Evolutionary conservation across 2,797 vertebrate species (phyloP).

Genomic region (Antrozous pallidus): DNA sequence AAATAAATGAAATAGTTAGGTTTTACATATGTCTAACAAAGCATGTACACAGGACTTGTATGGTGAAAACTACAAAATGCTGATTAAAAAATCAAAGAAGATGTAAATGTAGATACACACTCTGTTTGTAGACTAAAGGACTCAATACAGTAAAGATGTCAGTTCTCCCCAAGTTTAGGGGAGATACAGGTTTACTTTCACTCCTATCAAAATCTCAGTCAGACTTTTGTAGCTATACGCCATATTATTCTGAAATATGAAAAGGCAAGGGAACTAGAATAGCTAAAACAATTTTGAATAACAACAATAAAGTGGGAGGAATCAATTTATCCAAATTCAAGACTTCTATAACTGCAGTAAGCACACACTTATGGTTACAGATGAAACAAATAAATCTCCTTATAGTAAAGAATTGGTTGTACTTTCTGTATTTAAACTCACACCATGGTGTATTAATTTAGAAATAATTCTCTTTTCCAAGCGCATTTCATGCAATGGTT

Average conservation of each 20-base stretch:
- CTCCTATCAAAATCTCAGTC: not conserved
- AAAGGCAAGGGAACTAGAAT: not conserved
- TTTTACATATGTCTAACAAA: not conserved
- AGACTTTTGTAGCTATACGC: not conserved
- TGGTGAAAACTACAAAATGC: not conserved
- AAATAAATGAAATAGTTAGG: not conserved
- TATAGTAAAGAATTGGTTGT: not conserved
- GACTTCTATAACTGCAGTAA: not conserved
- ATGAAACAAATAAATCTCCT: not conserved
- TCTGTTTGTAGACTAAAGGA: not conserved
- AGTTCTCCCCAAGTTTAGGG: not conserved
- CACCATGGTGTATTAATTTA: not conserved
- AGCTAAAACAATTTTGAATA: not conserved
- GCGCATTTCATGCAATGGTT: not conserved
- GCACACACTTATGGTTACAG: not conserved
- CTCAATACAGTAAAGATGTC: not conserved
- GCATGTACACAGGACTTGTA: not conserved
- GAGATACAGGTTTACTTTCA: not conserved
- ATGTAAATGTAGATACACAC: not conserved
- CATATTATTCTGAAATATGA: not conserved
- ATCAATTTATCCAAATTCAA: not conserved
- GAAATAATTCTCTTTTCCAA: not conserved
- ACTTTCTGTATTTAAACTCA: not conserved
- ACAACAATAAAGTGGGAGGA: not conserved
- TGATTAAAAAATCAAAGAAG: not conserved